Evolutionary conservation across 2,888 invertebrate species (phyloP), one percentile per base, ranked within the genome.

Genomic region (Tricholauxania praeusta): DNA sequence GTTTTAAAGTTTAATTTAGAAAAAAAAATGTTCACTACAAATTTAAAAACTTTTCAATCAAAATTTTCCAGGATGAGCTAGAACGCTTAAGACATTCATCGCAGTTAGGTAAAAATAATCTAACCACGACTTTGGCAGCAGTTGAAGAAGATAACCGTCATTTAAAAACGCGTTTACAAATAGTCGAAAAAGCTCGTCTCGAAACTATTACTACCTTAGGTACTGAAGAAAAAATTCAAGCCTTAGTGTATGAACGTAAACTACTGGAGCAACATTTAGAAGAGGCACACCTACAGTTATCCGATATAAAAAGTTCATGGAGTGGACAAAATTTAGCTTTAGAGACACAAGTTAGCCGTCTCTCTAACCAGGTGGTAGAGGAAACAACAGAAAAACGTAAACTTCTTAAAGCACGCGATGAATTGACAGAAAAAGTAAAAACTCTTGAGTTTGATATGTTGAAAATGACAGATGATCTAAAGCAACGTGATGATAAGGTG

Each of bases 221-320:
- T 59, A 76, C 80, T 1, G 89, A 90, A 73, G 91, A 92, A 77
- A 88, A 90, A 78, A 86, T 91, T 65, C 89, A 89, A 77, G 89
- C 89, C 53, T 81, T 91, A 1, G 86, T 89, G 78, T 89, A 90
- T n/a, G 92, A 93, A 80, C 88, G 92, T 68, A 90, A 90, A 76
- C 84, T 94, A 32, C 88, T 96, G 48, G 93, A 94, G 77, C 91
- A 94, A 75, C 92, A 94, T 80, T 86, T 96, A 73, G 94, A 95
- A 80, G 96, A 96, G 83, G 92, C 95, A 0, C 93, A 96, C 84
- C 90, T 96, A 82, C 96, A 96, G 85, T 88, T 96, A 49, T 93
- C 94, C 0, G 96, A 96, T 81, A 95, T 96, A 78, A 96, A 97
- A 85, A 94, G 94, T 1, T 94, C 94, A 0, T 96, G 96, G 96